Evolutionary conservation across 2,888 invertebrate species (phyloP).

Genomic region (Luperina nickerlii): DNA sequence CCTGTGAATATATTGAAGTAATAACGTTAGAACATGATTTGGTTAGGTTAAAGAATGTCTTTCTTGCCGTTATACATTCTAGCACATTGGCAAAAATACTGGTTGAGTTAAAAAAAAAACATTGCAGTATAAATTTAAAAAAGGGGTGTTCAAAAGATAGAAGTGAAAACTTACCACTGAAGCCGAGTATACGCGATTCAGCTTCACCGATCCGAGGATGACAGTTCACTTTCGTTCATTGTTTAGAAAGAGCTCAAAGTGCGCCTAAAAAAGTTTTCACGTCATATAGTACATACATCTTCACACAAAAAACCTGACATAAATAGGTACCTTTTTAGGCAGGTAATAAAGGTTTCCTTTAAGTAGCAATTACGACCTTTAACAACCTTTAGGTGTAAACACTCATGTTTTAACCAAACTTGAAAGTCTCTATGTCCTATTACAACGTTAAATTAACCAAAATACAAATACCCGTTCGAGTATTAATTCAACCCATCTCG

Average conservation of each 20-base stretch:
- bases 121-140: not conserved
- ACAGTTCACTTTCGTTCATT: not conserved
- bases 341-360: not conserved
- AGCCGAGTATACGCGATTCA: not conserved
- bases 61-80: not conserved
- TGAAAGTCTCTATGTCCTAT: not conserved
- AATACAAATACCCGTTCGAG: slow-evolving; percentile 5
- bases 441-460: not conserved
- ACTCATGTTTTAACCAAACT: not conserved
- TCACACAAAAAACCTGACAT: not conserved
- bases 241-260: not conserved
- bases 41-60: not conserved
- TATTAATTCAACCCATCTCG: slow-evolving; percentile 33
- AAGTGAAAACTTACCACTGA: not conserved
- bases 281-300: no score
- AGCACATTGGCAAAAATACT: not conserved
- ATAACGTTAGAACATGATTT: not conserved
- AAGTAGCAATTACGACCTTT: no score
- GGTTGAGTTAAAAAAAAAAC: not conserved
- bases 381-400: not conserved
- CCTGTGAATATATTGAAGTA: not conserved
- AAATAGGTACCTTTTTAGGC: not conserved
- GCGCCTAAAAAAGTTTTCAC: no score
- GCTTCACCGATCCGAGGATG: not conserved
- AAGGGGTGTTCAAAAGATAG: not conserved